Evolutionary conservation across 2,113 vertebrate species (phyloP).

Genomic region (Istiophorus platypterus): DNA sequence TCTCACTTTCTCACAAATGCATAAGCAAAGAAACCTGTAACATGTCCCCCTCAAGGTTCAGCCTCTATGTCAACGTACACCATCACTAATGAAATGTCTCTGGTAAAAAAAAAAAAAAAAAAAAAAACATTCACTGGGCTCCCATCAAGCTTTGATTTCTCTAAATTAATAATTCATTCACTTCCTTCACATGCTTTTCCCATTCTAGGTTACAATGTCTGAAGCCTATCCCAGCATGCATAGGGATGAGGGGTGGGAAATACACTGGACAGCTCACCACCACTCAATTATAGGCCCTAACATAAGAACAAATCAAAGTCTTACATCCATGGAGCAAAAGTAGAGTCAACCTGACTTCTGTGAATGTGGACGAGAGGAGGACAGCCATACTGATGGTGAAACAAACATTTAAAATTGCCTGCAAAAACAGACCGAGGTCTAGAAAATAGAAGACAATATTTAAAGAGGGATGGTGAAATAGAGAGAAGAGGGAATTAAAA

Average conservation of each 20-base stretch:
- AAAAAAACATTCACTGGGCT: too few species aligned
- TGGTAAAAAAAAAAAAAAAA: conserved; percentile 13
- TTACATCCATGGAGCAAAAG: background rate
- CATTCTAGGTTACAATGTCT: background rate
- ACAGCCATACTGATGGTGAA: conserved; percentile 7
- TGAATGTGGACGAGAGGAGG: background rate
- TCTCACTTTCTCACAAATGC: conserved; percentile 36
- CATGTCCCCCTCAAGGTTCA: conserved; percentile 8
- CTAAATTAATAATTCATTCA: conserved; percentile 8
- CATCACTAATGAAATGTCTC: background rate
- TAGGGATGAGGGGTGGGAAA: background rate
- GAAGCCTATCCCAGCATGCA: conserved; percentile 11
- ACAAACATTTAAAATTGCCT: conserved; percentile 34
- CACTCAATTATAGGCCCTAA: background rate
- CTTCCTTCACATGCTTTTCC: conserved; percentile 1
- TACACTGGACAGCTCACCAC: background rate
- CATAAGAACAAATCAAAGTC: conserved; percentile 5
- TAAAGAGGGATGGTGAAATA: background rate
- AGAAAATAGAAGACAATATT: conserved; percentile 9
- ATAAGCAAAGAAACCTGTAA: background rate
- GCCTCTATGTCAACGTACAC: conserved; percentile 15
- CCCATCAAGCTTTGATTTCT: conserved; percentile 25
- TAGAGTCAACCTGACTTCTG: conserved; percentile 24
- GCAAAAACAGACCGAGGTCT: conserved; percentile 19
- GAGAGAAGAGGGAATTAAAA: conserved; percentile 1